Evolutionary conservation across 1,140 invertebrate species (phyloP), one percentile per base, ranked within the genome.

Genomic region (Drosophila navojoa): DNA sequence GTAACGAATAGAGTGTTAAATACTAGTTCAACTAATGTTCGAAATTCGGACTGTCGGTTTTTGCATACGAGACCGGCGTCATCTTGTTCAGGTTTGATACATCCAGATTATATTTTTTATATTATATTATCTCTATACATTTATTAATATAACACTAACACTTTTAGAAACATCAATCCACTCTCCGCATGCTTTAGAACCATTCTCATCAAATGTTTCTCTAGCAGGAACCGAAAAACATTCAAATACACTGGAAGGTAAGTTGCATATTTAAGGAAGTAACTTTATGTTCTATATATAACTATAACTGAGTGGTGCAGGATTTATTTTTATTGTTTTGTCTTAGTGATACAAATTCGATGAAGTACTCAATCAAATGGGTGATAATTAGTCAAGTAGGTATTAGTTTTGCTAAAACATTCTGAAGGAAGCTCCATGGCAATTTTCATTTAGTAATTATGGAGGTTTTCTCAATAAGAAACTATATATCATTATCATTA

Each of bases 41-140:
- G 63, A 40, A 71, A 77, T 16, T 63, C 53, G 6, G 45, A 76
- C 59, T 66, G 52, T 4, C 42, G 52, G 16, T 40, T 54, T 13
- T 38, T 53, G n/a, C 53, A 66, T 45, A 35, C 76, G 16, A 78
- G 81, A 59, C 85, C 79, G 59, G 70, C 69, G 1, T 91, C 90
- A 4, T 86, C 81, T 22, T 91, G 87, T 45, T 91, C 90, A 73
- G 90, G 90, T 91, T 59, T 19, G 68, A 5, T 15, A 19, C 42
- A 15, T 13, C 16, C 19, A 22, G 19, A 22, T 22, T 22, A 42
- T 44, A 9, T 32, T 32, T 22, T 38, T n/a, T 49, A 42, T 27
- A 9, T 27, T 42, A 61, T 40, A 45, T 11, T 11, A 57, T 60
- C 29, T 44, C 15, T 29, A n/a, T 52, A 29, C n/a, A 44, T 38